Conservation (phyloP, 2,113 vertebrate species). For the Microtus oregoni region DNA sequence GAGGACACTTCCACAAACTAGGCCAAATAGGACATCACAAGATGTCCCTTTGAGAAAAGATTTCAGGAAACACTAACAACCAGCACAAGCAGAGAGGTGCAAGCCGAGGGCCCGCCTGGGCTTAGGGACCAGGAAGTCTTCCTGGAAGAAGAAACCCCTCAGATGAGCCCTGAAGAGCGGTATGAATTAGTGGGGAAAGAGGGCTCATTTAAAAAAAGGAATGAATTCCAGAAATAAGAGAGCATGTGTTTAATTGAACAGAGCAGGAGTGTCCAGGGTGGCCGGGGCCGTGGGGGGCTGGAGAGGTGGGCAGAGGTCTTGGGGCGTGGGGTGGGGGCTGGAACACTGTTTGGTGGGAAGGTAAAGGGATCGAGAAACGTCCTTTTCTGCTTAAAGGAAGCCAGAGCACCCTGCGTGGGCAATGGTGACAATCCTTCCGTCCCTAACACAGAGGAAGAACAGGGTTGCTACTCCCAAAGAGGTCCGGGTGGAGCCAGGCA, state of each 20-base stretch:
- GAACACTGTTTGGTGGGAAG: neutral
- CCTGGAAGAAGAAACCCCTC: neutral
- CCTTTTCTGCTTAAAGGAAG: neutral
- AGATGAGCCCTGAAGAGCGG: neutral
- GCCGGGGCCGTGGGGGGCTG: neutral
- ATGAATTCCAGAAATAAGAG: neutral
- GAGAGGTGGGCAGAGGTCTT: neutral
- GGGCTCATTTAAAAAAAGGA: neutral
- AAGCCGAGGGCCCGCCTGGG: neutral
- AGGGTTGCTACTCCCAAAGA: neutral
- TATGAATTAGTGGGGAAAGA: neutral
- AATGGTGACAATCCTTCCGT: neutral
- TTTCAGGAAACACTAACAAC: too few relatives aligned
- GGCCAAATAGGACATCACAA: too few relatives aligned
- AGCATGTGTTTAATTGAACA: neutral
- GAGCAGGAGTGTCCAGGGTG: neutral
- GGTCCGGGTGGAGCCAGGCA: neutral
- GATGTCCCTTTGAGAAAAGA: too few relatives aligned
- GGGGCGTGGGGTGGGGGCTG: neutral
- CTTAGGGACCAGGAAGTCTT: neutral
- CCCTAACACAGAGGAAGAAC: neutral
- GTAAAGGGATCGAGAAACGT: constrained; percentile 1
- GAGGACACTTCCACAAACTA: too few relatives aligned
- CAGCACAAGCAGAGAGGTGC: too few relatives aligned
- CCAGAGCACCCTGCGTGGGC: neutral